Evolutionary conservation across 1,140 invertebrate genomes (phyloP).

Genomic region (Caenorhabditis remanei): DNA sequence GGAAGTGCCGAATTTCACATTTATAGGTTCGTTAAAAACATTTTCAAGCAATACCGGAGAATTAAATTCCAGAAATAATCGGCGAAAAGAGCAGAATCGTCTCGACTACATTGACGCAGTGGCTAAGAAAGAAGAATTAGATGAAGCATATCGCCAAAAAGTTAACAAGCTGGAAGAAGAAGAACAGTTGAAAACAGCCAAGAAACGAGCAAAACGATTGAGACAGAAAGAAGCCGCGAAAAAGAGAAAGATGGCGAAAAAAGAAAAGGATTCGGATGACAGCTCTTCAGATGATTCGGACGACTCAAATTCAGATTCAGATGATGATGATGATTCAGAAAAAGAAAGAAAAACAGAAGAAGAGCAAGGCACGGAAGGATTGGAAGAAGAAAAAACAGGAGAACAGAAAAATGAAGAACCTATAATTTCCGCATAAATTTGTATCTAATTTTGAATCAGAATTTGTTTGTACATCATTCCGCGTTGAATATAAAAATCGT

Average conservation of each 20-base stretch:
- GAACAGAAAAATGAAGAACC: slow-evolving; percentile 29
- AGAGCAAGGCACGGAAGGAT: slow-evolving; percentile 24
- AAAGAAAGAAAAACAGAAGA: neutral
- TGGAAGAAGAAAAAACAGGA: slow-evolving; percentile 55
- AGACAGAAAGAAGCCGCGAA: slow-evolving; percentile 66
- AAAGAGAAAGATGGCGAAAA: slow-evolving; percentile 47
- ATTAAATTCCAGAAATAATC: slow-evolving; percentile 69
- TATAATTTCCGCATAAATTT: neutral
- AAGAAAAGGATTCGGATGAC: slow-evolving; percentile 47
- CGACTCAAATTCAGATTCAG: slow-evolving; percentile 14
- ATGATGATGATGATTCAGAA: slow-evolving; percentile 9
- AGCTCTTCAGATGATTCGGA: slow-evolving; percentile 30
- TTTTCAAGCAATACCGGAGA: neutral
- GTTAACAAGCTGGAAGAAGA: slow-evolving; percentile 34
- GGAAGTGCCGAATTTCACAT: slow-evolving; percentile 77
- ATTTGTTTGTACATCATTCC: too few relatives aligned
- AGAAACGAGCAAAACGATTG: slow-evolving; percentile 67
- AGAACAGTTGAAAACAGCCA: slow-evolving; percentile 66
- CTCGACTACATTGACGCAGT: slow-evolving; percentile 72
- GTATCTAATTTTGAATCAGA: neutral
- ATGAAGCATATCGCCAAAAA: slow-evolving; percentile 67
- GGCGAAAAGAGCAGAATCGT: slow-evolving; percentile 73
- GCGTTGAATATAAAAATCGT: too few relatives aligned
- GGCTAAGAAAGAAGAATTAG: slow-evolving; percentile 70
- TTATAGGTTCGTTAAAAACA: slow-evolving; percentile 64